Conservation (phyloP, 2,113 vertebrate genomes). For the Grus americana region DNA sequence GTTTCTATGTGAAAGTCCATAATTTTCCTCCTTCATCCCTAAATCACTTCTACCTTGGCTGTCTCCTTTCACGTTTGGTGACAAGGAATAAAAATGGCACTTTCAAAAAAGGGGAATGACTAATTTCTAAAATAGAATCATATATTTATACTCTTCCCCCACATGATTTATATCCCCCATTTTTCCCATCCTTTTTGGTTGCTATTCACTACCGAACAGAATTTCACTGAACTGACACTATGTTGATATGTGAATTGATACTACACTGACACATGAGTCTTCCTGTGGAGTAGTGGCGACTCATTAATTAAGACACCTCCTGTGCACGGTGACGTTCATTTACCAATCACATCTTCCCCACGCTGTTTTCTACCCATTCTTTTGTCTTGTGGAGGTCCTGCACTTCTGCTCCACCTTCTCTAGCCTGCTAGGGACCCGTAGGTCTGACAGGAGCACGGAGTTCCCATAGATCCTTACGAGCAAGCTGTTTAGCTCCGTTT, state of each 20-base stretch:
- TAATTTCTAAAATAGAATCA: not conserved
- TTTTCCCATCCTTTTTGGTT: not conserved
- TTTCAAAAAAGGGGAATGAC: not conserved
- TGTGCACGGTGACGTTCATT: not conserved
- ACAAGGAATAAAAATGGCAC: constrained; percentile 25
- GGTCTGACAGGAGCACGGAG: not conserved
- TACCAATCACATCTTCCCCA: not conserved
- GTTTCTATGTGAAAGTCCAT: not conserved
- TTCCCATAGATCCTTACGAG: not conserved
- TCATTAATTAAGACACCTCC: not conserved
- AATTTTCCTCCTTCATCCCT: not conserved
- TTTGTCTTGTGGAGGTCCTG: not conserved
- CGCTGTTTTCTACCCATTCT: not conserved
- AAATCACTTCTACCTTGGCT: not conserved
- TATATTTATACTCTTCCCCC: not conserved
- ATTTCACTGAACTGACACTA: not conserved
- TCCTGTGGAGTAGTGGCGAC: not conserved
- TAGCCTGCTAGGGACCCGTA: not conserved
- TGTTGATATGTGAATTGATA: not conserved
- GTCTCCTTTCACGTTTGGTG: not conserved
- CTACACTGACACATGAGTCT: not conserved
- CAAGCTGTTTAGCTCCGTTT: not conserved
- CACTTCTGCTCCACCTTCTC: not conserved
- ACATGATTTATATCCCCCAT: not conserved
- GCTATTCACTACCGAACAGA: not conserved